Percentiles rank a stretch among this genome's conserved stretches.
Conservation (phyloP, 2,888 invertebrate genomes). For the Acanthosepion pharaonis region DNA sequence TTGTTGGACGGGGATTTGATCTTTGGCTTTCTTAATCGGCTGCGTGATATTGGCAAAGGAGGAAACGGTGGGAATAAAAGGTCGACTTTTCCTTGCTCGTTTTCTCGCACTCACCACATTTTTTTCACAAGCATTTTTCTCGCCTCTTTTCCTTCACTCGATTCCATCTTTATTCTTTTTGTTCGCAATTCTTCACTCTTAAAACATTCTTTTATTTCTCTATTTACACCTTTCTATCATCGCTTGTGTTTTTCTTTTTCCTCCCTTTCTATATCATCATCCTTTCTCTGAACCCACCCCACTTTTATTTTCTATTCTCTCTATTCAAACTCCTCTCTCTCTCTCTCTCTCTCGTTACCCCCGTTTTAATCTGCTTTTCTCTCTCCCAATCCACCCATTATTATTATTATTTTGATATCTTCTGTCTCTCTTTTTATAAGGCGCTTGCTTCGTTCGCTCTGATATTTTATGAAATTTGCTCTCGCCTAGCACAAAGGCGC, state of each 20-base stretch:
- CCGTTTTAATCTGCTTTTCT: not conserved
- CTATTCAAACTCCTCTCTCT: not conserved
- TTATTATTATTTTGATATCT: not conserved
- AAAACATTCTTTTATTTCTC: no score
- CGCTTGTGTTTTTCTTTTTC: not conserved
- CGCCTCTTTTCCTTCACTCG: no score
- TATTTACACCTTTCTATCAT: not conserved
- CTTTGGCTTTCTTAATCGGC: not conserved
- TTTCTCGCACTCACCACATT: rapidly evolving
- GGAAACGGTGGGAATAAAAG: not conserved
- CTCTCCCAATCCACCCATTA: not conserved
- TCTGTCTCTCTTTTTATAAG: not conserved
- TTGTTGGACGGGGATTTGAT: not conserved
- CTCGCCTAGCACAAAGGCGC: no score
- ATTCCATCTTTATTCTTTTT: no score
- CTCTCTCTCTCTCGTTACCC: not conserved
- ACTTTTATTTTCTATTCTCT: not conserved
- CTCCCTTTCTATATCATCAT: not conserved
- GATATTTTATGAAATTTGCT: no score
- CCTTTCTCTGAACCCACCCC: not conserved
- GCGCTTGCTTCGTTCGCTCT: no score
- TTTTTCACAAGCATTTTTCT: not conserved
- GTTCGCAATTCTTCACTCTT: no score
- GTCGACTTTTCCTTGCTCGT: not conserved
- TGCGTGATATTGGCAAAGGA: not conserved